Percentiles rank a stretch among this genome's conserved stretches.
Evolutionary conservation across 2,113 vertebrate genomes (phyloP).

Genomic region (Apteryx mantelli): DNA sequence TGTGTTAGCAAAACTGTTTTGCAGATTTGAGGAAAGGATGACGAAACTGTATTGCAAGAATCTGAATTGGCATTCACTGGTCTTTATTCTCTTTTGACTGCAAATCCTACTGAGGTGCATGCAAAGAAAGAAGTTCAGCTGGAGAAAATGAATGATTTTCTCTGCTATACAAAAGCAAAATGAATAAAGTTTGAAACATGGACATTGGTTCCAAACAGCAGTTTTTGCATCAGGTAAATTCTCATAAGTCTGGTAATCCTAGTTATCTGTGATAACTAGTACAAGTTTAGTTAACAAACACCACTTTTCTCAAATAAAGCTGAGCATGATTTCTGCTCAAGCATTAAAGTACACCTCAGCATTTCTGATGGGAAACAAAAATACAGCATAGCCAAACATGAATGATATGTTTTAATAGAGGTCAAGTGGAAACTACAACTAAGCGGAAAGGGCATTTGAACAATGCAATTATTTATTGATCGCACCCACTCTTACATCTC

Average conservation of each 20-base stretch:
- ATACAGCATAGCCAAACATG: neutral
- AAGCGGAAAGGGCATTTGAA: neutral
- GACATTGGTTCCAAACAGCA: constrained; percentile 33
- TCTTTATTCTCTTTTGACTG: neutral
- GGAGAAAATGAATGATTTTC: neutral
- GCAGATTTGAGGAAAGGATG: constrained; percentile 1
- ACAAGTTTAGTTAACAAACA: neutral
- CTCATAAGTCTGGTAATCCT: neutral
- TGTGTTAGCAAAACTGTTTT: constrained; percentile 6
- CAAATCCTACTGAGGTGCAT: neutral
- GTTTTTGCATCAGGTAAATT: constrained; percentile 32
- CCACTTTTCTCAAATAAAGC: neutral
- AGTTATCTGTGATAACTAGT: neutral
- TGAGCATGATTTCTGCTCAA: neutral
- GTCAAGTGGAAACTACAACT: neutral
- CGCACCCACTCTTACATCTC: neutral
- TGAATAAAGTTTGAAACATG: neutral
- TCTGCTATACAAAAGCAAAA: neutral
- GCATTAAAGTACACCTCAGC: neutral
- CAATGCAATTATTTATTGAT: neutral
- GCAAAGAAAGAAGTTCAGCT: neutral
- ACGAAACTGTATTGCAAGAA: neutral
- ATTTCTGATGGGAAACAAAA: neutral
- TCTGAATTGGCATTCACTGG: constrained; percentile 5
- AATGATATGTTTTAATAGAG: neutral